A percentile compares a stretch with the other conserved stretches of the same genome.
phyloP scores from a whole-genome alignment of 2,888 invertebrate genomes.

The Apodemia duryi region DNA sequence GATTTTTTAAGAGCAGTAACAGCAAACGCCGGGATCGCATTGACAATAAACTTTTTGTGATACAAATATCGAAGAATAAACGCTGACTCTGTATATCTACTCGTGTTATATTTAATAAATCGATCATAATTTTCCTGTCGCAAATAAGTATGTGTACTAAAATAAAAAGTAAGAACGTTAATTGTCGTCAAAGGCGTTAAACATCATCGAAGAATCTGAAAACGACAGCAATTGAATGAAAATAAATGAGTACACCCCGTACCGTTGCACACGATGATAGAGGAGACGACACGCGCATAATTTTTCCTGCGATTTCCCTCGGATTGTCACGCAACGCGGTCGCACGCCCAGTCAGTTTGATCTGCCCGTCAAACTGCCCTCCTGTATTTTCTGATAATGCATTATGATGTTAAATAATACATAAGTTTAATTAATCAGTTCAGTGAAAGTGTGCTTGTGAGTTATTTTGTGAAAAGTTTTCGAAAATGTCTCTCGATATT shows the following conservation, averaged over 20 bases:
- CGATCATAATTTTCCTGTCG: not conserved
- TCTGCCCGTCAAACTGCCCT: slow-evolving; percentile 48
- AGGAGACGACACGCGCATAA: slow-evolving; percentile 23
- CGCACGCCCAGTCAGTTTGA: slow-evolving; percentile 49
- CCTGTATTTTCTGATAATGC: slow-evolving; percentile 57
- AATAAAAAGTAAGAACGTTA: slow-evolving; percentile 14
- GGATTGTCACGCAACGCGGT: slow-evolving; percentile 36
- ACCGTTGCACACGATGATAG: slow-evolving; percentile 23
- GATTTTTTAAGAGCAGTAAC: too few relatives aligned
- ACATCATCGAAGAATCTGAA: slow-evolving; percentile 18
- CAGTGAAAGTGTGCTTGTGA: slow-evolving; percentile 2
- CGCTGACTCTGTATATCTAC: too few relatives aligned
- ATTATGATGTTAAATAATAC: slow-evolving; percentile 65
- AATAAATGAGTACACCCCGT: slow-evolving; percentile 20
- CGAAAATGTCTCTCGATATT: slow-evolving; percentile 68
- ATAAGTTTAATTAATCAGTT: slow-evolving; percentile 41
- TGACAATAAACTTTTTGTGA: too few relatives aligned
- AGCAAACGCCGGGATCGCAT: too few relatives aligned
- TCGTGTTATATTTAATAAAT: not conserved
- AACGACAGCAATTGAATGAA: slow-evolving; percentile 20
- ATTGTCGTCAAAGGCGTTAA: slow-evolving; percentile 14
- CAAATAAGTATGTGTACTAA: not conserved
- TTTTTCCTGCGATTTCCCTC: slow-evolving; percentile 72
- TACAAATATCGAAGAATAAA: too few relatives aligned
- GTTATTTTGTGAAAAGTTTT: slow-evolving; percentile 26